Evolutionary conservation across 2,888 invertebrate species (phyloP).

Genomic region (Dione vanillae): DNA sequence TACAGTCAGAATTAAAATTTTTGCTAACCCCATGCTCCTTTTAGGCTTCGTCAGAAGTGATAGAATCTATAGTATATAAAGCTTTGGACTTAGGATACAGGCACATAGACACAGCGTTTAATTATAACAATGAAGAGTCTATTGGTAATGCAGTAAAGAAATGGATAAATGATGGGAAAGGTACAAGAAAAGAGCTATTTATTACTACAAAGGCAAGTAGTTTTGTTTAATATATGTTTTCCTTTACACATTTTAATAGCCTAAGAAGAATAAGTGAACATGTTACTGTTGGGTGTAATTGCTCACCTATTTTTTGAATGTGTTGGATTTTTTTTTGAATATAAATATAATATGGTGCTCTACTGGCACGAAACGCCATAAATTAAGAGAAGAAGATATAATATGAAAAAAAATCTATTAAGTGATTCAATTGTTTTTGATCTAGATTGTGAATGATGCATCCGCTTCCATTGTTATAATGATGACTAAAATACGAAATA

Average conservation of each 20-base stretch:
- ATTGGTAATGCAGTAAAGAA: constrained; percentile 88
- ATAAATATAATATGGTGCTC: too few species aligned
- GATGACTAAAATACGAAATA: too few species aligned
- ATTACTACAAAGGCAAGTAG: constrained; percentile 90
- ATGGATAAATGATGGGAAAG: constrained; percentile 86
- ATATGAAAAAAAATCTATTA: too few species aligned
- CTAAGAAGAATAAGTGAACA: background rate
- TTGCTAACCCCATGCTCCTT: constrained; percentile 41
- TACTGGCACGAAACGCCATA: too few species aligned
- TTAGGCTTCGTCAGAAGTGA: constrained; percentile 86
- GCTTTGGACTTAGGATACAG: constrained; percentile 89
- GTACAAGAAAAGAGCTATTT: constrained; percentile 89
- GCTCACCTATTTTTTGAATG: background rate
- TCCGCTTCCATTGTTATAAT: too few species aligned
- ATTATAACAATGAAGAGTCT: constrained; percentile 90
- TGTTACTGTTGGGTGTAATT: background rate
- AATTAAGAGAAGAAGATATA: too few species aligned
- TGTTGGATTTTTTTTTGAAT: background rate
- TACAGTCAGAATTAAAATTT: background rate
- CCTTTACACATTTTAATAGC: background rate
- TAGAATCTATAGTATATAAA: constrained; percentile 85
- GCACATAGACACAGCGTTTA: constrained; percentile 91
- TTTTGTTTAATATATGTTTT: background rate
- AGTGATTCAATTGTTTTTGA: background rate
- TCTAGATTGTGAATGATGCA: background rate